Evolutionary conservation across 2,797 vertebrate species (phyloP), one percentile per base, ranked within the genome.

Genomic region (Malacoctenus gilli): DNA sequence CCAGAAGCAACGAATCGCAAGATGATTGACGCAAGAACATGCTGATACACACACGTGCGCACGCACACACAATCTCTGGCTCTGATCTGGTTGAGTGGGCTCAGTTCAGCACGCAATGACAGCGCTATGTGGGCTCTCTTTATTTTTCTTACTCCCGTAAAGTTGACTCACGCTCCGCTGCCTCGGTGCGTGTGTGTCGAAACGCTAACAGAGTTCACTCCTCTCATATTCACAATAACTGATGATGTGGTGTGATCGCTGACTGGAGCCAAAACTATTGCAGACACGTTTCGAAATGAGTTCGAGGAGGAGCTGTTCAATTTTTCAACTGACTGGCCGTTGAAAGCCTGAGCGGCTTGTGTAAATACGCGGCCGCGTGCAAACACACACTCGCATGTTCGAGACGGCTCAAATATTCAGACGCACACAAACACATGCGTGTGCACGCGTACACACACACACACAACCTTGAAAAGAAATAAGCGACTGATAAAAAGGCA

Each of bases 201-300:
- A 77, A 87, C 8, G 8, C 71, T 79, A 70, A 72, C 74, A 85
- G 64, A 82, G 75, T 74, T 84, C 80, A 71, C 78, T 69, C 63
- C 41, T 55, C 68, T 79, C 67, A 46, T 65, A 67, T 79, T 77
- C 71, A 84, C 83, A 83, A 60, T 78, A 83, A 79, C 60, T 59
- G 78, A 72, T 71, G 77, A 87, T 78, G 83, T 79, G 82, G 67
- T 68, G 69, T 55, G 82, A 83, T 85, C 72, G 49, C 51, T 77
- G 82, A 83, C 77, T 74, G 80, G 20, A 68, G 61, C 79, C 78
- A 68, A 79, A 85, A 86, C 77, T 77, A 76, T 82, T 78, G 78
- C 82, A 72, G 77, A 74, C 81, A 59, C 28, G 64, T 84, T 83
- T 84, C 65, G 77, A 79, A 84, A 84, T 59, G 83, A 79, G 79